phyloP scores from a whole-genome alignment of 2,113 vertebrate species.

The Jaculus jaculus region DNA sequence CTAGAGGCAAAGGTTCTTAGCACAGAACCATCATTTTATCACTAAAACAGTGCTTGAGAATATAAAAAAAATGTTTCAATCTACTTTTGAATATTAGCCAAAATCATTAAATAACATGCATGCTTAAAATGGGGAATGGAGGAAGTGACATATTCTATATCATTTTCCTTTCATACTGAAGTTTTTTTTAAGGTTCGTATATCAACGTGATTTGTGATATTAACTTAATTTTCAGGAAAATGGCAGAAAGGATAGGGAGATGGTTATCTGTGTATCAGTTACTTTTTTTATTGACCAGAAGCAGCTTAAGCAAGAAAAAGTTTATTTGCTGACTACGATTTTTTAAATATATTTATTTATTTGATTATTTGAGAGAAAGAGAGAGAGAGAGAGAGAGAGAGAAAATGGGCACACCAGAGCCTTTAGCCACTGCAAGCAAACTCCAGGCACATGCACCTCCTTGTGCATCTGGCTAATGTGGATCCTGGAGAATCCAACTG shows the following conservation, averaged over 20 bases:
- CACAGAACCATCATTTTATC: neutral
- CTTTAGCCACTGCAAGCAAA: too few relatives aligned
- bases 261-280: too few relatives aligned
- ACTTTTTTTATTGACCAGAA: too few relatives aligned
- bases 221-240: neutral
- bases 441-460: too few relatives aligned
- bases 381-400: too few relatives aligned
- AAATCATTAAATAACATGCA: slow-evolving; percentile 40
- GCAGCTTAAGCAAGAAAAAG: too few relatives aligned
- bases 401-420: too few relatives aligned
- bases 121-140: neutral
- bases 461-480: too few relatives aligned
- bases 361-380: too few relatives aligned
- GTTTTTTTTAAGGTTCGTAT: neutral
- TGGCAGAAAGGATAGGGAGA: neutral
- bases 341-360: too few relatives aligned
- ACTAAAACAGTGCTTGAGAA: slow-evolving; percentile 30
- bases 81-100: neutral
- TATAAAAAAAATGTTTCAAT: slow-evolving; percentile 63
- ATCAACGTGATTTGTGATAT: neutral
- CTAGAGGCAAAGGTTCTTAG: slow-evolving; percentile 3
- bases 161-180: neutral
- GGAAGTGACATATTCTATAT: neutral
- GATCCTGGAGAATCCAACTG: too few relatives aligned
- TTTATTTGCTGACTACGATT: too few relatives aligned